Evolutionary conservation across 1,140 invertebrate species (phyloP).

Genomic region (Coelopa frigida): DNA sequence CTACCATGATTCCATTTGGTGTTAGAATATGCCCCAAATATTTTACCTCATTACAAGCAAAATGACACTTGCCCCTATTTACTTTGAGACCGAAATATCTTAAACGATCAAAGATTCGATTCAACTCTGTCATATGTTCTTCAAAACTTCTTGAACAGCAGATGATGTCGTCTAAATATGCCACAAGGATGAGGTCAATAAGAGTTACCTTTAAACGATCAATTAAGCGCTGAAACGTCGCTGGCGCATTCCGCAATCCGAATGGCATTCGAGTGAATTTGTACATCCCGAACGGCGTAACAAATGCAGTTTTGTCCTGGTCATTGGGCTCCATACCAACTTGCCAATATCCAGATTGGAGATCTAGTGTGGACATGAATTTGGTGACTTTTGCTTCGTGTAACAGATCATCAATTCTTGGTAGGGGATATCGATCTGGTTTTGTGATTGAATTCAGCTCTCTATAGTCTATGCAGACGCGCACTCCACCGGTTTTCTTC

Average conservation of each 20-base stretch:
- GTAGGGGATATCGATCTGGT: conserved; percentile 28
- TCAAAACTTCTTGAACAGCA: no score
- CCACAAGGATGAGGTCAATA: no score
- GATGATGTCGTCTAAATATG: no score
- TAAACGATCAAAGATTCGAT: no score
- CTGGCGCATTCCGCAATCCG: conserved; percentile 6
- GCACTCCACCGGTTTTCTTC: no score
- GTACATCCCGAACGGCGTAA: not conserved
- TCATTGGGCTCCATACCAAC: conserved; percentile 16
- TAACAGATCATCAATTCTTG: conserved; percentile 45
- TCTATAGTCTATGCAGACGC: conserved; percentile 1
- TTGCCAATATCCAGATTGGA: conserved; percentile 30
- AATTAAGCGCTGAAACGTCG: conserved; percentile 9
- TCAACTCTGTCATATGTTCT: no score
- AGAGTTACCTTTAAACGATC: no score
- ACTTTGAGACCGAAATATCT: no score
- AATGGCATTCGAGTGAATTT: conserved; percentile 8
- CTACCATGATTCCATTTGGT: no score
- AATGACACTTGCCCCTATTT: no score
- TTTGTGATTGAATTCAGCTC: not conserved
- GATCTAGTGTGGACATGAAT: conserved; percentile 41
- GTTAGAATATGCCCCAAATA: no score
- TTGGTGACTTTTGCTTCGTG: conserved; percentile 22
- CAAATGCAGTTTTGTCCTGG: conserved; percentile 4
- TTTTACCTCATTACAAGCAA: no score